Conservation (phyloP, 2,113 vertebrate genomes). For the Coreoperca whiteheadi region DNA sequence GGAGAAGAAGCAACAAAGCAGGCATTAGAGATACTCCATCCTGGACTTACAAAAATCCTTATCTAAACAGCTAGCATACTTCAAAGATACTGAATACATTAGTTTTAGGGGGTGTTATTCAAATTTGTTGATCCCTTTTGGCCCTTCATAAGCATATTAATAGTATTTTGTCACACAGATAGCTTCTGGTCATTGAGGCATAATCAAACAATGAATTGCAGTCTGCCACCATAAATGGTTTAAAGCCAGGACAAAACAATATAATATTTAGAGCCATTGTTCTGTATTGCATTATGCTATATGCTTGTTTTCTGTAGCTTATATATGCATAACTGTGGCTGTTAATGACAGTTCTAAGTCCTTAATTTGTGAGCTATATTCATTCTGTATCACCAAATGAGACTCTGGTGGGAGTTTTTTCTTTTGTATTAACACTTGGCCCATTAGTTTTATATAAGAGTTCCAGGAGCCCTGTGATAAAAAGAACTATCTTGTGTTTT, state of each 20-base stretch:
- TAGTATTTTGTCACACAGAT: conserved; percentile 76
- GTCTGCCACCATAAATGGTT: conserved; percentile 61
- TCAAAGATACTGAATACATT: conserved; percentile 72
- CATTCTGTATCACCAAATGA: conserved; percentile 9
- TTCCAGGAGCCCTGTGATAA: conserved; percentile 26
- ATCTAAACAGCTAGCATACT: conserved; percentile 66
- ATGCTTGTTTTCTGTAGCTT: conserved; percentile 26
- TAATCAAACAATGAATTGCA: conserved; percentile 72
- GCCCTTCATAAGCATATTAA: conserved; percentile 77
- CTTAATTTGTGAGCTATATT: conserved; percentile 18
- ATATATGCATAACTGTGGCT: conserved; percentile 35
- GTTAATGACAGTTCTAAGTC: conserved; percentile 16
- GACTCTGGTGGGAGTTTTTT: background rate
- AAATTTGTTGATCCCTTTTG: conserved; percentile 72
- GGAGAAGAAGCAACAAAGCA: conserved; percentile 43
- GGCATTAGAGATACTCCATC: conserved; percentile 26
- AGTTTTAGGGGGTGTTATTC: conserved; percentile 71
- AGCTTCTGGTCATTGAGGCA: conserved; percentile 69
- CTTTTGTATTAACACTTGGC: conserved; percentile 22
- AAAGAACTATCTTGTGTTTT: conserved; percentile 22
- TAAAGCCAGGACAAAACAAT: conserved; percentile 65
- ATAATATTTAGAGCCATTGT: conserved; percentile 57
- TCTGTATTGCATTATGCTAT: conserved; percentile 32
- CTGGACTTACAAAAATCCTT: conserved; percentile 54
- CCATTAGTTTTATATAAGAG: conserved; percentile 32